Conservation (phyloP, 2,888 invertebrate genomes). For the Brenthis hecate region DNA sequence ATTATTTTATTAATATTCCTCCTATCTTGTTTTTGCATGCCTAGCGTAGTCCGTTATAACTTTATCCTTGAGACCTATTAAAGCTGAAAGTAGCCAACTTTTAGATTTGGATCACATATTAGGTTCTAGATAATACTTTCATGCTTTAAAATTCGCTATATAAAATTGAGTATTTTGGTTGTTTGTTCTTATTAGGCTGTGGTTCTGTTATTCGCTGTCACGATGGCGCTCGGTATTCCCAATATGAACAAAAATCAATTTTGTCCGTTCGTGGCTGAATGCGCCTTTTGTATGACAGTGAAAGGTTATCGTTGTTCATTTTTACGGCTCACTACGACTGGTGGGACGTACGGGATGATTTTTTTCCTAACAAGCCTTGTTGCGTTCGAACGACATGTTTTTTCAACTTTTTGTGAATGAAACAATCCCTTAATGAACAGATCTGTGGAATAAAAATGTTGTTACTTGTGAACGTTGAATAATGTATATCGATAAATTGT, state of each 20-base stretch:
- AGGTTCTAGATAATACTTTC: background rate
- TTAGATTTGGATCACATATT: too few relatives aligned
- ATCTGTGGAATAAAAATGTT: background rate
- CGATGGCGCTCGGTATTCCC: conserved; percentile 15
- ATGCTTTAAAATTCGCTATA: background rate
- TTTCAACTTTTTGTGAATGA: conserved; percentile 14
- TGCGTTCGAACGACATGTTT: conserved; percentile 28
- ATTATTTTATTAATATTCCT: too few relatives aligned
- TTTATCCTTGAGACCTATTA: too few relatives aligned
- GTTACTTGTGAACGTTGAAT: background rate
- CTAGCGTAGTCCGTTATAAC: too few relatives aligned
- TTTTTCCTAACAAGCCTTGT: conserved; percentile 59
- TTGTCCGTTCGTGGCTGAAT: conserved; percentile 69
- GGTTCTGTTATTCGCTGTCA: conserved; percentile 2
- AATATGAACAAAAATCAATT: conserved; percentile 76
- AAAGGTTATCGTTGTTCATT: conserved; percentile 77
- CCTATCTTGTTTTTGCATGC: too few relatives aligned
- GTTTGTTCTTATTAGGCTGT: conserved; percentile 4
- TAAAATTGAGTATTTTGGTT: background rate
- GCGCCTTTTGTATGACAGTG: conserved; percentile 71
- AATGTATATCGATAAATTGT: too few relatives aligned
- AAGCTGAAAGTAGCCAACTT: too few relatives aligned
- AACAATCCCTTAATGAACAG: conserved; percentile 14
- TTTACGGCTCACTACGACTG: conserved; percentile 68
- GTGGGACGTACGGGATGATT: conserved; percentile 53